Evolutionary conservation across 1,140 invertebrate species (phyloP), one percentile per base, ranked within the genome.

Genomic region (Lasioglossum albipes): DNA sequence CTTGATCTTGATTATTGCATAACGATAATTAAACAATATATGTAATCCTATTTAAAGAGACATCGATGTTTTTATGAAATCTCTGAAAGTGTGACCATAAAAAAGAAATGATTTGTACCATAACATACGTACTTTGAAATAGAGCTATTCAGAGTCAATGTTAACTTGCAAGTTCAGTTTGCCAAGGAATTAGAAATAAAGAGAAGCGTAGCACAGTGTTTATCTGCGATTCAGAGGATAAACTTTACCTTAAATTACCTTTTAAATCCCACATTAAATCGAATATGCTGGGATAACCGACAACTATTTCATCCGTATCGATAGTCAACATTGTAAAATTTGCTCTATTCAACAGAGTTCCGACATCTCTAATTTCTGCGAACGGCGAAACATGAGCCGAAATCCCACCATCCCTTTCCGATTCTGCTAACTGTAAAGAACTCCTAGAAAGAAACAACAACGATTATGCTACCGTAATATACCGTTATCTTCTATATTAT

Each of bases 311-410:
- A 94, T 99, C 98, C 9, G 97, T 96, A 93, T 99, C 98, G 66
- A 99, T 97, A 5, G 99, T 99, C 57, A 99, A 94, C 95, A 99
- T 96, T 7, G 96, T 97, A 93, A 98, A 99, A 4, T 98, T 98
- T 80, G 97, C 96, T 86, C 96, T 95, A 79, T 94, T 96, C 52
- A 99, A 93, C 42, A 99, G 93, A 78, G 95, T 94, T 62, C 97
- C 98, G 76, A 98, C 94, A 72, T 95, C 94, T 83, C 95, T 92
- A 49, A 97, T 95, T 85, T 97, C 94, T 5, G 98, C 97, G 90
- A 99, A 99, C 0, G 99, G 99, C 12, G 99, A 99, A 65, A 99
- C 95, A 89, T 99, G 99, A 7, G 98, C 95, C 7, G 97, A 95
- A 84, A 99, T 95, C 0, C 99, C 99, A 31, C 98, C 99, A 88